A percentile compares a stretch with the other conserved stretches of the same genome.
These are phyloP conservation scores for Alauda arvensis DNA, from an alignment of 2,797 vertebrate species.

Conservation along the genomic window DNA sequence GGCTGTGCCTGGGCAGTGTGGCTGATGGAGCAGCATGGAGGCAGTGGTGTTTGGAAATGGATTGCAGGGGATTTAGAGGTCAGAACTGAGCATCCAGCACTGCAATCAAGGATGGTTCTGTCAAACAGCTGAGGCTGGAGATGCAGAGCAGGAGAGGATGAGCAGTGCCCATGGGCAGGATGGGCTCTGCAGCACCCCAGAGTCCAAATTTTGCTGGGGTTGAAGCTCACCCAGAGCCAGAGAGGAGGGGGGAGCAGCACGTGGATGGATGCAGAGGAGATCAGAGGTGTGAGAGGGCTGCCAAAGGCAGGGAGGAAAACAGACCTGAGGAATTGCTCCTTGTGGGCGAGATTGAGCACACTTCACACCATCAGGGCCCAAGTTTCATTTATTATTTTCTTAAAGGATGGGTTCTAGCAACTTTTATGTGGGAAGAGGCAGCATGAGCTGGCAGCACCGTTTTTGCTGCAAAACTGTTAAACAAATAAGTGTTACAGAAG, in stretches of 20 bases:
- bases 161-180: rapidly evolving
- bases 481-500: slow-evolving; percentile 65
- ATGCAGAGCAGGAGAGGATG: background rate
- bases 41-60: background rate
- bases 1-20: rapidly evolving
- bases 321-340: background rate
- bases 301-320: background rate
- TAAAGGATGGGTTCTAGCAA: background rate
- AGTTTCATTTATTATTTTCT: background rate
- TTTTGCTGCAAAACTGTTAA: slow-evolving; percentile 52
- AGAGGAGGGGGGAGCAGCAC: background rate
- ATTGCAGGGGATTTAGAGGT: background rate
- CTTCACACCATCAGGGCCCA: background rate
- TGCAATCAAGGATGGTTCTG: background rate
- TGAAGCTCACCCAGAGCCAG: rapidly evolving
- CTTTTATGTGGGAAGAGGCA: slow-evolving; percentile 11
- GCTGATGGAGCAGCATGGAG: background rate
- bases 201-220: rapidly evolving
- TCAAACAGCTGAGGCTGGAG: background rate
- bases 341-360: background rate
- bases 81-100: background rate
- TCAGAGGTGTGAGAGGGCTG: background rate
- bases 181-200: background rate
- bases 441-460: slow-evolving; percentile 27
- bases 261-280: background rate